phyloP scores from a whole-genome alignment of 1,140 invertebrate genomes.

The Apis cerana region DNA sequence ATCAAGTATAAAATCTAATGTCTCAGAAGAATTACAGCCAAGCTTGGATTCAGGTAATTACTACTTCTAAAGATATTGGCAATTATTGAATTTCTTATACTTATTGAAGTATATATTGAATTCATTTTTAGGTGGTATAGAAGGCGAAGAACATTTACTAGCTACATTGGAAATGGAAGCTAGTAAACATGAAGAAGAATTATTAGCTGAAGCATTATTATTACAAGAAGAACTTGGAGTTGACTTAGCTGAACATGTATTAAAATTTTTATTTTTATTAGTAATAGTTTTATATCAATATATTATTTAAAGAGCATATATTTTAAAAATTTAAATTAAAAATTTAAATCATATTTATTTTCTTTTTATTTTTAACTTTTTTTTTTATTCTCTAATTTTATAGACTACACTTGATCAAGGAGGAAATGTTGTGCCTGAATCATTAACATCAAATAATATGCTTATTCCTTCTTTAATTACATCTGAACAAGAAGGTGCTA shows the following conservation, averaged over 20 bases:
- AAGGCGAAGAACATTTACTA: conserved; percentile 77
- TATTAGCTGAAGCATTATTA: conserved; percentile 79
- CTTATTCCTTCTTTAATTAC: conserved; percentile 34
- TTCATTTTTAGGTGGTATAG: conserved; percentile 70
- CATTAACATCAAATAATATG: conserved; percentile 37
- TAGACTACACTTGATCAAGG: conserved; percentile 64
- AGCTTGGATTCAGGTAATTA: conserved; percentile 74
- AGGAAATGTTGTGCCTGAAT: conserved; percentile 51
- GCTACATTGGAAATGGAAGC: conserved; percentile 78
- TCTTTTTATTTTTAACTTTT: not conserved
- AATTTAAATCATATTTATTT: too few relatives aligned
- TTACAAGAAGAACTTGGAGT: conserved; percentile 79
- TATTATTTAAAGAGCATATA: not conserved
- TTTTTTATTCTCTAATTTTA: not conserved
- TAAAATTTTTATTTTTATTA: conserved; percentile 23
- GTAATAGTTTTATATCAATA: too few relatives aligned
- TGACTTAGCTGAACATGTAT: conserved; percentile 76
- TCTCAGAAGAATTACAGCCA: conserved; percentile 72
- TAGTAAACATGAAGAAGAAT: conserved; percentile 78
- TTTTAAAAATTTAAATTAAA: too few relatives aligned
- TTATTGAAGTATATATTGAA: not conserved
- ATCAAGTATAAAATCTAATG: conserved; percentile 59
- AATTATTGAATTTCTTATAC: too few relatives aligned
- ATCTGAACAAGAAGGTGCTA: conserved; percentile 38
- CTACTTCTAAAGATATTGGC: too few relatives aligned